Evolutionary conservation across 2,797 vertebrate genomes (phyloP), one percentile per base, ranked within the genome.

Genomic region (Botia almorhae): DNA sequence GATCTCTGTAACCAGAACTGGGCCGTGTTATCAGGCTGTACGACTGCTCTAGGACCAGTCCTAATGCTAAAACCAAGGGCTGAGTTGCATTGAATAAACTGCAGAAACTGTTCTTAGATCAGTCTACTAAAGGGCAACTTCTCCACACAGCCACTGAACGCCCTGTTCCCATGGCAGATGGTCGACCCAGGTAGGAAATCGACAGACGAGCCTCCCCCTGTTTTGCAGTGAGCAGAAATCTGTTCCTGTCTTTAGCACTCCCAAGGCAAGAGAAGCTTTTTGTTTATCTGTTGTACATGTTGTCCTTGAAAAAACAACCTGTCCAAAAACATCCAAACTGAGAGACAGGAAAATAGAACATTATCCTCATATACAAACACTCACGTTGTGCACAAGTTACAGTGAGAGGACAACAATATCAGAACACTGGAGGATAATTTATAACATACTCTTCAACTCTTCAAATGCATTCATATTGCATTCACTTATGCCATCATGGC

Each of bases 101-200:
- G 11, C 26, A 19, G 50, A 23, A 46, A 69, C 56, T 36, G 72
- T 65, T 16, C 50, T 39, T 17, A 16, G 64, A 68, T 29, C 53
- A 64, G 23, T 3, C 16, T 70, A 26, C 17, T 23, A 10, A 39
- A 63, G 12, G 12, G 48, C 4, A 26, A 36, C 5, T 19, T 8
- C 29, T 6, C 50, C 19, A 21, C 64, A 58, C 50, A 17, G 29
- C 19, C n/a, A 7, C 46, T 8, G 17, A 29, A 56, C n/a, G 17
- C 19, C 19, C 29, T 36, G 61, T 78, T 80, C 77, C 16, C 33
- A 10, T 7, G 79, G 61, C 85, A 88, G 87, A 87, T 83, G 87
- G 85, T 51, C 55, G 39, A 50, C 65, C 50, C 78, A 84, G 85
- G 85, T 83, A 82, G 77, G 64, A 74, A 56, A 51, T 29, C 17